phyloP scores from a whole-genome alignment of 2,888 invertebrate genomes.

The Corbicula japonica region DNA sequence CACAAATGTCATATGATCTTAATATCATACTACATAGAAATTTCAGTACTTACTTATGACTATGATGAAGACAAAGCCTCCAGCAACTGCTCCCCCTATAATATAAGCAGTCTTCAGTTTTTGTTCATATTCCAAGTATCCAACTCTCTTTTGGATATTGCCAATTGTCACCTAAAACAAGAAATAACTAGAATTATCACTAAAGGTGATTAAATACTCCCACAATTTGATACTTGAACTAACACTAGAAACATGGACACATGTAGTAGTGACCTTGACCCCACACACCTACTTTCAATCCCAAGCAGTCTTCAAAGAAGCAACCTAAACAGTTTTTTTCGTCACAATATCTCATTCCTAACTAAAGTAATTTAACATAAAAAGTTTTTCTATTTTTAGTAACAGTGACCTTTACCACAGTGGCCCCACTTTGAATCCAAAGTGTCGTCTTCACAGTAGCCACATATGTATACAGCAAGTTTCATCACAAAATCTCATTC shows the following conservation, averaged over 20 bases:
- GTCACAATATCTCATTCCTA: not conserved
- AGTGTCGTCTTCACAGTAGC: too few relatives aligned
- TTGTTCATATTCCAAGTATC: constrained; percentile 40
- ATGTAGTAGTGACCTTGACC: not conserved
- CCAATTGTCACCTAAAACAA: constrained; percentile 48
- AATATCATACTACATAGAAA: not conserved
- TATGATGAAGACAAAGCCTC: constrained; percentile 10
- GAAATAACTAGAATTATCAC: constrained; percentile 1
- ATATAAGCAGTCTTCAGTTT: not conserved
- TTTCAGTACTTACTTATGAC: constrained; percentile 18
- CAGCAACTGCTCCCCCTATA: constrained; percentile 19
- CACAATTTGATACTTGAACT: not conserved
- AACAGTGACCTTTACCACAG: too few relatives aligned
- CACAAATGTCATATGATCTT: not conserved
- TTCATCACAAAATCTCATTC: too few relatives aligned
- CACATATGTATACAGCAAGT: too few relatives aligned
- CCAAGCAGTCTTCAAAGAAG: not conserved
- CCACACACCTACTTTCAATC: not conserved
- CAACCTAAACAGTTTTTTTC: not conserved
- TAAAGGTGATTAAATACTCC: not conserved
- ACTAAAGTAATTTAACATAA: too few relatives aligned
- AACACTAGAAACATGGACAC: not conserved
- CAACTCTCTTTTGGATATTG: constrained; percentile 29
- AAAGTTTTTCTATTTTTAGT: too few relatives aligned
- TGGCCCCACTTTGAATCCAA: too few relatives aligned